phyloP scores from a whole-genome alignment of 92 coral and sea anemone species.

The Pocillopora grandis region DNA sequence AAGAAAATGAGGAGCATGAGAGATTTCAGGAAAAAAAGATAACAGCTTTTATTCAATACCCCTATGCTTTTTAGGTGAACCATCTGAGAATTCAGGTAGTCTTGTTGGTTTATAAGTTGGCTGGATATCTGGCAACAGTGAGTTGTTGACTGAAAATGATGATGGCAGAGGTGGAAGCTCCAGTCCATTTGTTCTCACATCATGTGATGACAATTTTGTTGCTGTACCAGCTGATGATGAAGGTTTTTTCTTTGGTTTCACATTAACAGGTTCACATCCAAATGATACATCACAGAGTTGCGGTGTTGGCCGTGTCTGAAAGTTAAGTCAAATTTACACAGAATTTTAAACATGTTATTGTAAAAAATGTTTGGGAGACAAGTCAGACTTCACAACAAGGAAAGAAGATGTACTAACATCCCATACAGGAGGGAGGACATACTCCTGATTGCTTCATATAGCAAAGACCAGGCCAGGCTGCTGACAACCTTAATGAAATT shows the following conservation, averaged over 20 bases:
- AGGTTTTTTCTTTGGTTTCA: conserved; percentile 61
- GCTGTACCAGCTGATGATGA: conserved; percentile 40
- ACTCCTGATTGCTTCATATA: too few species aligned
- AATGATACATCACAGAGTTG: conserved; percentile 97
- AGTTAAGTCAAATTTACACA: neutral
- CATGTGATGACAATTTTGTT: conserved; percentile 28
- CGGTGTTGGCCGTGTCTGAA: conserved; percentile 52
- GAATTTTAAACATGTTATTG: neutral
- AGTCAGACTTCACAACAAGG: too few species aligned
- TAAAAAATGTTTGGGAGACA: too few species aligned
- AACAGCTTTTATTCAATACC: conserved; percentile 24
- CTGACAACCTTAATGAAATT: too few species aligned
- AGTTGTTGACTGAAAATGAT: conserved; percentile 58
- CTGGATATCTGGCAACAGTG: conserved; percentile 91
- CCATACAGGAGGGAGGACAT: too few species aligned
- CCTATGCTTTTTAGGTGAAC: conserved; percentile 64
- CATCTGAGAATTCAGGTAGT: conserved; percentile 50
- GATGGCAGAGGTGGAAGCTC: conserved; percentile 76
- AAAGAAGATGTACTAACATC: too few species aligned
- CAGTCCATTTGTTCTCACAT: conserved; percentile 5
- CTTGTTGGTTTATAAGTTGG: conserved; percentile 87
- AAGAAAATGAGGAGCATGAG: too few species aligned
- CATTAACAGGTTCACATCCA: conserved; percentile 78
- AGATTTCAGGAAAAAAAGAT: too few species aligned
- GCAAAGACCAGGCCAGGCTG: too few species aligned